Base-by-base conservation (phyloP, 2,797 vertebrate species). In the Falco novaeseelandiae region DNA sequence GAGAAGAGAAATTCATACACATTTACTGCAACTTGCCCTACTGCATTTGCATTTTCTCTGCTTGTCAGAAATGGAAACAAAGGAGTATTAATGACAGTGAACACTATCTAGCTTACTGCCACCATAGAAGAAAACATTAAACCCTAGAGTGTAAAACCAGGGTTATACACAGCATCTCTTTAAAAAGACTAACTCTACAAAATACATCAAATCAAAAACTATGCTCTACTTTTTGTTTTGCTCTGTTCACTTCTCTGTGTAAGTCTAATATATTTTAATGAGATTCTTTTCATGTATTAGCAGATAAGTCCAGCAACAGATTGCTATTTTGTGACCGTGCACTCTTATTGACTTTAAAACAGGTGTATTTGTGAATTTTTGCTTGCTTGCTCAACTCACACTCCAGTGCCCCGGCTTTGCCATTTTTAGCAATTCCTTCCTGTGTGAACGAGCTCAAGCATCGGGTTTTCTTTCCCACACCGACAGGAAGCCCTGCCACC, bases 401-500 rank as follows among this genome's bases (percentile, higher is more conserved):
- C 36, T 36, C 87, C n/a, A 55, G 30, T 69, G 76, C 67, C 58
- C 32, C 30, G 32, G 57, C 26, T 83, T 80, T 42, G 48, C 70
- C 40, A 46, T 65, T 94, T 96, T 93, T 91, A 94, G 74, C 8
- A 3, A 96, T 58, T 72, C 84, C 83, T 97, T 97, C 96, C 96
- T 91, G 85, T 92, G 94, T 89, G 94, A 97, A 87, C 8, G 6
- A 87, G 48, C 55, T 67, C 40, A 3, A 93, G 66, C 29, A 5
- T 26, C 6, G 7, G 63, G 62, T 86, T 93, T 95, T 89, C 73
- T 95, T 88, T 83, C 78, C 88, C 87, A 95, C 27, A 40, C 58
- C 32, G 4, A 94, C 95, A 97, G 95, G 95, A 97, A 98, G 89
- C 34, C 23, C 70, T 83, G 54, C 36, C 95, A 89, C 84, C 52